These are phyloP conservation scores for Onthophagus sagittarius DNA, from an alignment of 2,888 invertebrate species.

Conservation along the genomic window DNA sequence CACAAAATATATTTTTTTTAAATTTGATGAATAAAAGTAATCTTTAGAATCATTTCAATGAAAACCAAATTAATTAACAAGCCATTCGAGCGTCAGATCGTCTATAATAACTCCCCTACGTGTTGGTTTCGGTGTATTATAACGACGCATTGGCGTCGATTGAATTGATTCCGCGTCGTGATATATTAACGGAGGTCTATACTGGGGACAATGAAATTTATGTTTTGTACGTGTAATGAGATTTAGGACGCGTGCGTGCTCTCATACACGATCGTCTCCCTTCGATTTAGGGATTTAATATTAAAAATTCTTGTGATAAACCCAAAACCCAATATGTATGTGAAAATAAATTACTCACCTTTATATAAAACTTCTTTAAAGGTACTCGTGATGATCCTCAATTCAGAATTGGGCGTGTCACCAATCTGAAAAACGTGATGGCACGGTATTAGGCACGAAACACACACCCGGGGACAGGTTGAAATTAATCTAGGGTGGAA, in stretches of 20 bases:
- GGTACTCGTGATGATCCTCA: slow-evolving; percentile 81
- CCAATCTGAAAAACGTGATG: slow-evolving; percentile 65
- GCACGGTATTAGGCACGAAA: not conserved
- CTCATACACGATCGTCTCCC: not conserved
- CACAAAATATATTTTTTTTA: too few species aligned
- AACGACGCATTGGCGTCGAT: not conserved
- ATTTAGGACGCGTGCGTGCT: not conserved
- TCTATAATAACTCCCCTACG: not conserved
- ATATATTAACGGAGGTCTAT: not conserved
- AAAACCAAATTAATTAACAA: not conserved
- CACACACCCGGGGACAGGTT: slow-evolving; percentile 4
- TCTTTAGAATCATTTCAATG: too few species aligned
- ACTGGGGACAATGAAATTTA: not conserved
- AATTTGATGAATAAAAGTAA: too few species aligned
- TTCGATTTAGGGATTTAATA: too few species aligned
- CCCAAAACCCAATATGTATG: too few species aligned
- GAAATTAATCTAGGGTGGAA: slow-evolving; percentile 22
- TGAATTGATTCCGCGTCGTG: not conserved
- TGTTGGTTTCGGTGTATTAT: not conserved
- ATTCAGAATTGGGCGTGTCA: slow-evolving; percentile 79
- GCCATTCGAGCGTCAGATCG: not conserved
- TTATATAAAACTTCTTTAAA: slow-evolving; percentile 82
- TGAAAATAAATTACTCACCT: slow-evolving; percentile 57
- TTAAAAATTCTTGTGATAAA: too few species aligned
- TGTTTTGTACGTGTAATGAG: not conserved